These are phyloP conservation scores for Pseudopodoces humilis DNA, from an alignment of 2,113 vertebrate genomes.

Conservation along the genomic window DNA sequence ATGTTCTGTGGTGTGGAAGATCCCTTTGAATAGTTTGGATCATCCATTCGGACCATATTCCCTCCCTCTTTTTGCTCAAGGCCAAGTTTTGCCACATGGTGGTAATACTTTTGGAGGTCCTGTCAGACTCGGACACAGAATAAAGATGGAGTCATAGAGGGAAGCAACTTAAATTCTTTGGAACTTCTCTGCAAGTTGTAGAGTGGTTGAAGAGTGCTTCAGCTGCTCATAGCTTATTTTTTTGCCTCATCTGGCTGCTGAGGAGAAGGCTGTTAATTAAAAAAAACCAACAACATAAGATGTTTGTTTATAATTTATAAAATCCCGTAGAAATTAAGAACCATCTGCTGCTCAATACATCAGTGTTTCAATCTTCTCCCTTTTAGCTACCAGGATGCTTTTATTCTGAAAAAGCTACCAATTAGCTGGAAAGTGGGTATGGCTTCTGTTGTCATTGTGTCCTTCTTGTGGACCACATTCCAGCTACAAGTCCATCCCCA, in stretches of 20 bases:
- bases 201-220: constrained; percentile 15
- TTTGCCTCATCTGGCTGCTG: constrained; percentile 23
- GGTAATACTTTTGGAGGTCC: not conserved
- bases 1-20: not conserved
- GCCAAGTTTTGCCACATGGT: not conserved
- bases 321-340: constrained; percentile 56
- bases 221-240: not conserved
- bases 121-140: not conserved
- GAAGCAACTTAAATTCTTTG: not conserved
- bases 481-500: not conserved
- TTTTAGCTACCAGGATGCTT: constrained; percentile 41
- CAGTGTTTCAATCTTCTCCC: constrained; percentile 53
- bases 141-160: not conserved
- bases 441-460: constrained; percentile 6
- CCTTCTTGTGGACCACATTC: not conserved
- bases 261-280: constrained; percentile 12
- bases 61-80: not conserved
- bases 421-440: constrained; percentile 37
- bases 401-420: constrained; percentile 58
- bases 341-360: constrained; percentile 62
- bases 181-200: not conserved
- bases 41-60: not conserved
- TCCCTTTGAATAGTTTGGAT: not conserved
- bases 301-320: constrained; percentile 69
- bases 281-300: not conserved